Evolutionary conservation across 2,113 vertebrate genomes (phyloP), one percentile per base, ranked within the genome.

Genomic region (Epinephelus fuscoguttatus): DNA sequence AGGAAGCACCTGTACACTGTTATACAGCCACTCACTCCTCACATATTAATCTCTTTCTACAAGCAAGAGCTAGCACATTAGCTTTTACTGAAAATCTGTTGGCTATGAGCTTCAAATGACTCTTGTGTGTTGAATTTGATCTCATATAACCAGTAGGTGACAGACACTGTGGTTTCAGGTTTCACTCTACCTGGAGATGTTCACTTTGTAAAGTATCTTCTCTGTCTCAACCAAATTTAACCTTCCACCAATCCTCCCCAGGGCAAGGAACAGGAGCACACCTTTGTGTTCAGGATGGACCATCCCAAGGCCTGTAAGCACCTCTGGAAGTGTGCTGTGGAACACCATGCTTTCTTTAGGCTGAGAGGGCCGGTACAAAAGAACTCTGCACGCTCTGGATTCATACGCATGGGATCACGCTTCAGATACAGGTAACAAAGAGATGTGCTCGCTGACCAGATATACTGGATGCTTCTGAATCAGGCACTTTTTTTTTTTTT

Each of bases 181-280:
- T 49, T 7, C 42, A 4, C 18, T 75, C 8, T 18, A 14, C 19
- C 49, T 25, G 6, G 11, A 57, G 27, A 8, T 27, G 23, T 33
- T 23, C 4, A 18, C 3, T 15, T 14, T 75, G 13, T 11, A 8
- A 63, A 18, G 59, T 40, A 1, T 53, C 40, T 55, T 25, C 23
- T 61, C 15, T 50, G 27, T n/a, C 2, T 47, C 68, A 14, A 17
- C 18, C 5, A 19, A 30, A 75, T 78, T 18, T 63, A 19, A 63
- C 19, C 4, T 3, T 6, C 4, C 12, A 4, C 21, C 6, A 2
- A 55, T 73, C 13, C 75, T 75, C 6, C 6, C 0, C 81, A 99
- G 98, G 98, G 98, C 37, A 99, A 99, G 91, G 98, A 99, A 86
- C 98, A 99, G 94, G 98, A 99, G 73, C 98, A 99, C 91, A 99